A percentile compares a stretch with the other conserved stretches of the same genome.
Conservation (phyloP, 1,140 invertebrate species). For the Drosophila sechellia region DNA sequence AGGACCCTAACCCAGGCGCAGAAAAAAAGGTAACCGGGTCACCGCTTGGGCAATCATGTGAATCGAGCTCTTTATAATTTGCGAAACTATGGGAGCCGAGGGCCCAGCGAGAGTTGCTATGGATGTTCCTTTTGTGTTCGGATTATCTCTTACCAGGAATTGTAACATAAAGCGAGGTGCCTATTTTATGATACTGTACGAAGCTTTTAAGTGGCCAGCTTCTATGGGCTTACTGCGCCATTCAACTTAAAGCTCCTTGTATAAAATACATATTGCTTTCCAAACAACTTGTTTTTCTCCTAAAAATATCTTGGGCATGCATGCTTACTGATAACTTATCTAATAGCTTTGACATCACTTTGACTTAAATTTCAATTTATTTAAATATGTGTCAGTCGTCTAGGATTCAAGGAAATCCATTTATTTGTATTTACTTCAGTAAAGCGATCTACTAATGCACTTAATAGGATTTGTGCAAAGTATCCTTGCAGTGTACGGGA, state of each 20-base stretch:
- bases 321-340: too few relatives aligned
- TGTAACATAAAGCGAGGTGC: constrained; percentile 9
- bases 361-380: too few relatives aligned
- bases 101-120: constrained; percentile 33
- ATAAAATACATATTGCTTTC: too few relatives aligned
- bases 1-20: constrained; percentile 23
- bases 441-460: neutral
- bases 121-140: constrained; percentile 19
- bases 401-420: too few relatives aligned
- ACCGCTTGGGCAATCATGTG: constrained; percentile 82
- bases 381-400: too few relatives aligned
- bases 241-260: too few relatives aligned
- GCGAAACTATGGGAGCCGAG: constrained; percentile 68
- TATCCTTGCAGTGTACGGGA: neutral
- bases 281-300: too few relatives aligned
- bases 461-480: neutral
- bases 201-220: constrained; percentile 8
- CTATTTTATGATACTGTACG: constrained; percentile 11
- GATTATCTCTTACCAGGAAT: constrained; percentile 14
- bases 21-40: constrained; percentile 33
- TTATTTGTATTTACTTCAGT: neutral
- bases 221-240: neutral
- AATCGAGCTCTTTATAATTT: constrained; percentile 83
- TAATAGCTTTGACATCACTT: too few relatives aligned
- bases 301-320: too few relatives aligned